phyloP scores from a whole-genome alignment of 2,113 vertebrate genomes.

The Chionomys nivalis region DNA sequence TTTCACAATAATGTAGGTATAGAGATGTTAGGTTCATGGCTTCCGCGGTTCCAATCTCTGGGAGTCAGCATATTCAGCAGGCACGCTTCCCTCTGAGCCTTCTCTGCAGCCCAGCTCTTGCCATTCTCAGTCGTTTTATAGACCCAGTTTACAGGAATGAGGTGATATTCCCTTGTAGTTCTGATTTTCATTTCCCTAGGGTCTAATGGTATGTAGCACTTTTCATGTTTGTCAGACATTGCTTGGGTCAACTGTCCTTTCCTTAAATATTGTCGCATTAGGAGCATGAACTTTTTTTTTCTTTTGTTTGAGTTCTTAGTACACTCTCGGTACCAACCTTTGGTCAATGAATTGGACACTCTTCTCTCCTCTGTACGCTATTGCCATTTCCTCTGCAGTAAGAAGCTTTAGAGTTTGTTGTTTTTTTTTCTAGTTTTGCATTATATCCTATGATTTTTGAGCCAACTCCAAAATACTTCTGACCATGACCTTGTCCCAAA shows the following conservation, averaged over 20 bases:
- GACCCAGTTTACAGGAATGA: not conserved
- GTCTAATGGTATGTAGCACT: not conserved
- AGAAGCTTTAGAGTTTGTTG: not conserved
- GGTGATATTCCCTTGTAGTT: not conserved
- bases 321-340: not conserved
- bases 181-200: not conserved
- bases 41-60: not conserved
- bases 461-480: not conserved
- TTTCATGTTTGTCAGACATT: not conserved
- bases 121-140: not conserved
- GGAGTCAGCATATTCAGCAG: no score
- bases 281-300: not conserved
- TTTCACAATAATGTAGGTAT: not conserved
- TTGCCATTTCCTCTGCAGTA: not conserved
- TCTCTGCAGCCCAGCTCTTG: not conserved
- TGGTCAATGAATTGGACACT: not conserved
- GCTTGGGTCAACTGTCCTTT: not conserved
- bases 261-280: not conserved
- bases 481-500: not conserved
- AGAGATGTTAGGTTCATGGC: not conserved
- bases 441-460: no score
- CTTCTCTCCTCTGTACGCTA: not conserved
- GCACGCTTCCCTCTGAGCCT: no score
- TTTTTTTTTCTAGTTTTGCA: not conserved
- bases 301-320: not conserved